phyloP scores from a whole-genome alignment of 2,888 invertebrate genomes.

The Drosophila phalerata region DNA sequence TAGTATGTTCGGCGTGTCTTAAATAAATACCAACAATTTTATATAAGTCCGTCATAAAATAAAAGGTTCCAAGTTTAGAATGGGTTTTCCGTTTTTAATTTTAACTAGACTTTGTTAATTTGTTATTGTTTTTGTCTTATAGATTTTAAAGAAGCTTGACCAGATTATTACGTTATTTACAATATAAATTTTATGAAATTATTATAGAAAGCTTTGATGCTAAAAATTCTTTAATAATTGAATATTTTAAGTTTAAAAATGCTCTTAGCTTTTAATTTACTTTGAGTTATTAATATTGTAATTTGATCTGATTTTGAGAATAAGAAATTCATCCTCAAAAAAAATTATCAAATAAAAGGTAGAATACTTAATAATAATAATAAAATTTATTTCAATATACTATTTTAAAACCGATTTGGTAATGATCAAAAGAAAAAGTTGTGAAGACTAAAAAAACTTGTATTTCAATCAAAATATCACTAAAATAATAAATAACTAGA shows the following conservation, averaged over 20 bases:
- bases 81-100: neutral
- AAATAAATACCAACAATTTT: constrained; percentile 5
- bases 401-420: constrained; percentile 1
- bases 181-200: neutral
- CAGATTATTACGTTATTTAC: neutral
- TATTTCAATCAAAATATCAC: neutral
- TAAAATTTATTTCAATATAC: neutral
- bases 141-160: neutral
- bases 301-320: too few species aligned
- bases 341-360: too few species aligned
- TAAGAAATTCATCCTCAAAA: too few species aligned
- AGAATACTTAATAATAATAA: too few species aligned
- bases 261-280: too few species aligned
- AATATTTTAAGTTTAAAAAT: too few species aligned
- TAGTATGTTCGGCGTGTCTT: constrained; percentile 6
- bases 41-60: neutral
- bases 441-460: neutral
- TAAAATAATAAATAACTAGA: neutral
- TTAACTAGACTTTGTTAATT: neutral
- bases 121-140: neutral
- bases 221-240: too few species aligned
- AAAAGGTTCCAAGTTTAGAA: neutral
- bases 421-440: neutral
- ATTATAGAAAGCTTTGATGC: too few species aligned
- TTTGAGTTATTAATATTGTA: too few species aligned